phyloP scores from a whole-genome alignment of 2,113 vertebrate genomes.

The Pterocles gutturalis region DNA sequence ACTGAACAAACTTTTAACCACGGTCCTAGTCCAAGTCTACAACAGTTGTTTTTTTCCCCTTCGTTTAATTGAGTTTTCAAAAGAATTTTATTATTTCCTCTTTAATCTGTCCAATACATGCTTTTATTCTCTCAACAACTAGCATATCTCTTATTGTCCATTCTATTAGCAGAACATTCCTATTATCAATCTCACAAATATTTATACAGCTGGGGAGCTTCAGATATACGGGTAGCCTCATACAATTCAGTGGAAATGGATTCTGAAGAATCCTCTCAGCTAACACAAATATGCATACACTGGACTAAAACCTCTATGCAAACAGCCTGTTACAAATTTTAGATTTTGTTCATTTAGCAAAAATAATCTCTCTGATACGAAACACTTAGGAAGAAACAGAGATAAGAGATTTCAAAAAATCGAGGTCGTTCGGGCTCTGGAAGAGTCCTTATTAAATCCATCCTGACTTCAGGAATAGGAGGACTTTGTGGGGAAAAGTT shows the following conservation, averaged over 20 bases:
- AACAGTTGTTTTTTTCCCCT: not conserved
- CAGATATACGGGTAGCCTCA: not conserved
- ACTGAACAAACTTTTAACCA: not conserved
- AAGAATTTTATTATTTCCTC: not conserved
- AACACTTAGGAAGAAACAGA: not conserved
- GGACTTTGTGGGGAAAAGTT: not conserved
- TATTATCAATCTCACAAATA: slow-evolving; percentile 42
- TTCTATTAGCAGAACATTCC: not conserved
- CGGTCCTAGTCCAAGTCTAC: not conserved
- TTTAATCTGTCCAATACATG: not conserved
- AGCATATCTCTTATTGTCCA: not conserved
- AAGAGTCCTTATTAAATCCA: not conserved
- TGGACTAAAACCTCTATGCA: not conserved
- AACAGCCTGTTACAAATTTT: not conserved
- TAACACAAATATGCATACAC: not conserved
- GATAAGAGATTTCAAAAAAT: not conserved
- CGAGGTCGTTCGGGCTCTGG: not conserved
- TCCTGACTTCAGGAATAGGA: not conserved
- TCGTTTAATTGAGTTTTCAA: not conserved
- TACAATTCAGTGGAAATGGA: not conserved
- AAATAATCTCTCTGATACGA: not conserved
- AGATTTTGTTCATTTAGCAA: not conserved
- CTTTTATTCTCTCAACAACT: not conserved
- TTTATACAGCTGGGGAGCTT: slow-evolving; percentile 49
- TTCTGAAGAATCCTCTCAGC: not conserved